phyloP scores from a whole-genome alignment of 2,113 vertebrate genomes.

The Oxygymnocypris stewartii region DNA sequence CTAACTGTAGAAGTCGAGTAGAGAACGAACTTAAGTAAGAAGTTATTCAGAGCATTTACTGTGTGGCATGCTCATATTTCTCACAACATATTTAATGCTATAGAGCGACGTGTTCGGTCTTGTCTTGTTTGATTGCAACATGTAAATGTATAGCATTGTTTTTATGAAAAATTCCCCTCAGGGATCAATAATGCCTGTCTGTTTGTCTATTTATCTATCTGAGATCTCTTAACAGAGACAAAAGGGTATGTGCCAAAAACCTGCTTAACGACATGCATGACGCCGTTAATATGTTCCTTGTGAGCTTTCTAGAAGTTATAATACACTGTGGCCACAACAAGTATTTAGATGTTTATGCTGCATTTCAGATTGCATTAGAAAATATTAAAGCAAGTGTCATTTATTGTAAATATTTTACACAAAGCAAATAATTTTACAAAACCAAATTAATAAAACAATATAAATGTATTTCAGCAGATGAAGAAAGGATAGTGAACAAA shows the following conservation, averaged over 20 bases:
- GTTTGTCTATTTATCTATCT: conserved; percentile 58
- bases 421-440: not conserved
- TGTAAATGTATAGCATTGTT: conserved; percentile 11
- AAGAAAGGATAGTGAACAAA: not conserved
- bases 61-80: not conserved
- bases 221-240: conserved; percentile 2
- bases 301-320: not conserved
- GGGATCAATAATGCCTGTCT: conserved; percentile 8
- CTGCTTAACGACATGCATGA: not conserved
- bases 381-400: not conserved
- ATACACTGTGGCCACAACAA: not conserved
- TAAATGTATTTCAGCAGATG: too few species aligned
- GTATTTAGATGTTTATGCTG: not conserved
- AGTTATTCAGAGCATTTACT: not conserved
- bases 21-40: not conserved
- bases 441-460: too few species aligned
- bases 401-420: not conserved
- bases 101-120: not conserved
- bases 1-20: not conserved
- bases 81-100: not conserved
- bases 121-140: conserved; percentile 23
- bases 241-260: not conserved
- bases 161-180: not conserved
- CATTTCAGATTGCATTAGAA: not conserved
- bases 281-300: not conserved